Base-by-base conservation (phyloP, 2,797 vertebrate species). In the Aeoliscus strigatus region DNA sequence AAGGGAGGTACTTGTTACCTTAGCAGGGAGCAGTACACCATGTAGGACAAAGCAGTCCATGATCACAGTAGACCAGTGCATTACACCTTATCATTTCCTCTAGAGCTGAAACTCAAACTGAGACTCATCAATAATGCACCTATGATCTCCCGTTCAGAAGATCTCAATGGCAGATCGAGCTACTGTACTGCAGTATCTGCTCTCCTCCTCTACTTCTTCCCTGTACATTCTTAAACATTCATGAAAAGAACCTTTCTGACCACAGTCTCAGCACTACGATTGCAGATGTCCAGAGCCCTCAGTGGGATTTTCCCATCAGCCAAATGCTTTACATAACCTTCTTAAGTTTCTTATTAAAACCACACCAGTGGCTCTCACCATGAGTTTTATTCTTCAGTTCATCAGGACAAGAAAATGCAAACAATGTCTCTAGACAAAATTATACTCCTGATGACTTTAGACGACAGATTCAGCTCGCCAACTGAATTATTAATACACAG, bases 401-500 rank as follows among this genome's bases (percentile, higher is more conserved):
- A 65, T 80, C 64, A 75, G 56, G 63, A 77, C 77, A 75, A 75
- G 79, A 79, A 87, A 83, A 88, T 75, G 75, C 66, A 75, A 58
- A 70, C 74, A 57, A 73, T 72, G 72, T 80, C 76, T 75, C 75
- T 44, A 68, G 61, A 63, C 52, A 70, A 84, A 85, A 87, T 85
- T 79, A 89, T 88, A 87, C 84, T 86, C 81, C 75, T 50, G 77
- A 83, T 66, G 73, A 77, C 77, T 75, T 82, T 74, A 73, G 83
- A 72, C 62, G 58, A 70, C 61, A 70, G 67, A 74, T 80, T 66
- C 62, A 73, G 86, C 71, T 77, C 27, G 44, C 75, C 75, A 68
- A 77, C 82, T 92, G 85, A 91, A 91, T 92, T 90, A 90, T 91
- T 89, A 92, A 88, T 81, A 82, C 81, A 68, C 65, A 70, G 77